Conservation (phyloP, 2,113 vertebrate genomes). For the Crypturellus undulatus region DNA sequence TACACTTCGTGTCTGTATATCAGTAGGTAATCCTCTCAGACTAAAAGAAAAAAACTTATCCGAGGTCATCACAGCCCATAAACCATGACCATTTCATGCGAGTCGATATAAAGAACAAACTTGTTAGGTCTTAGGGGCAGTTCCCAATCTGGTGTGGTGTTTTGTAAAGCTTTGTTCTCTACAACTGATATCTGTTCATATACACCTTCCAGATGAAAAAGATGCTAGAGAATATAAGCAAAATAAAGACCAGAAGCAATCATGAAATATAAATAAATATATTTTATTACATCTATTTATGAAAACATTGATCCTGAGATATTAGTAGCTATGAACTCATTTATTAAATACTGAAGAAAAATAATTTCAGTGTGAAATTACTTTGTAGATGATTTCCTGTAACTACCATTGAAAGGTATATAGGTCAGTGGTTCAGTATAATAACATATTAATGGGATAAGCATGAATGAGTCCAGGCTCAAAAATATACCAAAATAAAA, state of each 20-base stretch:
- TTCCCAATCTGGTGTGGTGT: not conserved
- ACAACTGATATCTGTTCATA: not conserved
- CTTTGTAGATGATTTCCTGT: not conserved
- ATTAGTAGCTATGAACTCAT: not conserved
- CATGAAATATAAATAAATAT: slow-evolving; percentile 4
- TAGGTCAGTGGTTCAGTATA: not conserved
- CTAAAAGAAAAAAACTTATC: not conserved
- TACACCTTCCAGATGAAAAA: not conserved
- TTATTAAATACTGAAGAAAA: not conserved
- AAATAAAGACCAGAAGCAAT: not conserved
- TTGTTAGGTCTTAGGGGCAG: not conserved
- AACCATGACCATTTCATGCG: not conserved
- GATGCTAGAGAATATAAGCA: not conserved
- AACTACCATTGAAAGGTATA: not conserved
- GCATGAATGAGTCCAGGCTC: not conserved
- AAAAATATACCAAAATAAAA: not conserved
- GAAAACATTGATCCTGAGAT: not conserved
- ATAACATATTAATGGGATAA: not conserved
- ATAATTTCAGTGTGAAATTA: not conserved
- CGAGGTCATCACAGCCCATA: not conserved
- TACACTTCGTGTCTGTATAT: not conserved
- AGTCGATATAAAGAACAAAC: not conserved
- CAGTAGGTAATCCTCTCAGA: not conserved
- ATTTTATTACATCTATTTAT: not conserved
- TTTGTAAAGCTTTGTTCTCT: not conserved